phyloP scores from a whole-genome alignment of 2,888 invertebrate genomes.

The Acanthacorydalis orientalis region DNA sequence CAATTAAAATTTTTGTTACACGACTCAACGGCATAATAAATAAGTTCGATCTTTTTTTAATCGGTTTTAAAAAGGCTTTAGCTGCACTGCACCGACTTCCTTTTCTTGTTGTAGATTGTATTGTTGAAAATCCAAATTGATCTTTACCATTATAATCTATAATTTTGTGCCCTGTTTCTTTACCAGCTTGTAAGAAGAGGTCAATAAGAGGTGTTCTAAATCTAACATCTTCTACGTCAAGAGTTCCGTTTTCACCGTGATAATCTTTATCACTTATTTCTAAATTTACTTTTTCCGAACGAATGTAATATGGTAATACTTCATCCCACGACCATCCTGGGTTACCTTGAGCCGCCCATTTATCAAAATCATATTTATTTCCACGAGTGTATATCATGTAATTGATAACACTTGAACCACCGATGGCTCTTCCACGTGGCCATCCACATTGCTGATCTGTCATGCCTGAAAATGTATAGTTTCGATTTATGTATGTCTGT shows the following conservation, averaged over 20 bases:
- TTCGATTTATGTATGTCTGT: neutral
- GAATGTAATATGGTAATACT: slow-evolving; percentile 38
- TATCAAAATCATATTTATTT: slow-evolving; percentile 45
- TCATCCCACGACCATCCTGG: slow-evolving; percentile 46
- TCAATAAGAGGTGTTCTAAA: slow-evolving; percentile 28
- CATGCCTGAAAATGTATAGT: slow-evolving; percentile 9
- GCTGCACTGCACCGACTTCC: slow-evolving; percentile 38
- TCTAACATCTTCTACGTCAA: slow-evolving; percentile 42
- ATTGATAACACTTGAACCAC: slow-evolving; percentile 42
- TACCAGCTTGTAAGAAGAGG: slow-evolving; percentile 22
- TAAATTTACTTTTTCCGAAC: slow-evolving; percentile 36
- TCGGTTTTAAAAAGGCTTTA: slow-evolving; percentile 37
- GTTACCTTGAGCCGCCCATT: slow-evolving; percentile 50
- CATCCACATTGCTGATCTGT: slow-evolving; percentile 22
- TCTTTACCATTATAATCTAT: slow-evolving; percentile 27
- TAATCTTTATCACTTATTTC: slow-evolving; percentile 26
- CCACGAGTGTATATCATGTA: slow-evolving; percentile 62
- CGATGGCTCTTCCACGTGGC: slow-evolving; percentile 40
- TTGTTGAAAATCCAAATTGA: slow-evolving; percentile 23
- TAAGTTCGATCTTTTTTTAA: slow-evolving; percentile 36
- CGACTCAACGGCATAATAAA: slow-evolving; percentile 34
- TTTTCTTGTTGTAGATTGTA: slow-evolving; percentile 27
- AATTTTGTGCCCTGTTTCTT: slow-evolving; percentile 24
- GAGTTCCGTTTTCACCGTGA: slow-evolving; percentile 41
- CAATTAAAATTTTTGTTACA: slow-evolving; percentile 40